Evolutionary conservation across 2,888 invertebrate genomes (phyloP), one percentile per base, ranked within the genome.

Genomic region (Polylopha cassiicola): DNA sequence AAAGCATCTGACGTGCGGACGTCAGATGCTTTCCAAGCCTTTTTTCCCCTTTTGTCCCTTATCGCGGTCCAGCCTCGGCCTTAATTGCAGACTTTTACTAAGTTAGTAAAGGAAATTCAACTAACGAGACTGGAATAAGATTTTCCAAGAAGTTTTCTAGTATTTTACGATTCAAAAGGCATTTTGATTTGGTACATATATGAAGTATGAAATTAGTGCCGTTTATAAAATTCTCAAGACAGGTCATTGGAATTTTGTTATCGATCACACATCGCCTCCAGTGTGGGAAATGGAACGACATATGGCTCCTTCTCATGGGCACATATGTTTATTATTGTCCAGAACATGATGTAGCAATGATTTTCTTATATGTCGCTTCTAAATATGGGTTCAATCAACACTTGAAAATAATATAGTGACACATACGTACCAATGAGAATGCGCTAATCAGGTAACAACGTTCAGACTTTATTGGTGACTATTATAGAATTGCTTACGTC

Each of bases 1-100:
- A 21, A 30, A 28, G 30, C 17, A 20, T 18, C 23, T 15, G 5
- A 29, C 29, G 21, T n/a, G 29, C 36, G 24, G 24, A n/a, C n/a
- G n/a, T n/a, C 20, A 20, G 20, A n/a, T 7, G n/a, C 20, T 20
- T 20, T n/a, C 20, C 7, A 20, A 20, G n/a, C 20, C n/a, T n/a
- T n/a, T n/a, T n/a, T n/a, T n/a, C n/a, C n/a, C n/a, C n/a, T n/a
- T n/a, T 43, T 39, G 20, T 17, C 11, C 18, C 24, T 42, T 37
- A 48, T 45, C 39, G 37, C 38, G 46, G 43, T 49, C 50, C 51
- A 50, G 34, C 44, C 44, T 37, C 39, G 37, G 33, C 46, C 44
- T 51, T 60, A 61, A 58, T 62, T 61, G 51, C 49, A n/a, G n/a
- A n/a, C n/a, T n/a, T n/a, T 36, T 20, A 14, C 41, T 26, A 13